Conservation (phyloP, 1,140 invertebrate species). For the Caenorhabditis brenneri region DNA sequence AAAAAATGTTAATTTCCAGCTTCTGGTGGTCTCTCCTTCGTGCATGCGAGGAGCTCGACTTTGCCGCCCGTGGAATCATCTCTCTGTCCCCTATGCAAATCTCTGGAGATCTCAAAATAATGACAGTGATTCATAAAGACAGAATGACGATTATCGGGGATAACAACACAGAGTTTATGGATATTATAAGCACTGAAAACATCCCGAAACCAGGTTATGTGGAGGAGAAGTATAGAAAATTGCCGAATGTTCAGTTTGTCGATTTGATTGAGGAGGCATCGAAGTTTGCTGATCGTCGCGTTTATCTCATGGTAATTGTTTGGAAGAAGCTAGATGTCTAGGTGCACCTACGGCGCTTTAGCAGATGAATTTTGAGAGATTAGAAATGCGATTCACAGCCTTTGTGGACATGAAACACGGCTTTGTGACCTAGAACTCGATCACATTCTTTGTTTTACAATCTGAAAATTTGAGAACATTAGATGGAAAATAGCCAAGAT, state of each 20-base stretch:
- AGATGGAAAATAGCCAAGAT: no score
- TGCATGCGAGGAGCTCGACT: conserved; percentile 15
- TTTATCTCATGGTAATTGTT: background rate
- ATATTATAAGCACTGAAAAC: background rate
- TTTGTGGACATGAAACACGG: no score
- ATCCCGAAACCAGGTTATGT: background rate
- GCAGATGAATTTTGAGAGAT: no score
- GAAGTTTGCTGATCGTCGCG: background rate
- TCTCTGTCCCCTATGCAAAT: background rate
- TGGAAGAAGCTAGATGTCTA: no score
- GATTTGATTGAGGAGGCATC: conserved; percentile 19
- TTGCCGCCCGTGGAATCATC: conserved; percentile 3
- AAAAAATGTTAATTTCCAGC: background rate
- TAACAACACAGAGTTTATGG: background rate
- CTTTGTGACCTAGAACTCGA: no score
- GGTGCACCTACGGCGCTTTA: background rate
- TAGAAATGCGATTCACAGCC: no score
- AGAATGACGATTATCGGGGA: background rate
- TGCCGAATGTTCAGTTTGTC: background rate
- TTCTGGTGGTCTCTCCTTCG: conserved; percentile 29
- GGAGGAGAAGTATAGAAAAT: conserved; percentile 10
- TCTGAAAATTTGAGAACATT: no score
- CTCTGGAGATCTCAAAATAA: background rate
- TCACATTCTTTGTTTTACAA: no score
- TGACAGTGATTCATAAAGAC: background rate